These are phyloP conservation scores for Lutjanus argentimaculatus DNA, from an alignment of 2,797 vertebrate species.

Conservation along the genomic window DNA sequence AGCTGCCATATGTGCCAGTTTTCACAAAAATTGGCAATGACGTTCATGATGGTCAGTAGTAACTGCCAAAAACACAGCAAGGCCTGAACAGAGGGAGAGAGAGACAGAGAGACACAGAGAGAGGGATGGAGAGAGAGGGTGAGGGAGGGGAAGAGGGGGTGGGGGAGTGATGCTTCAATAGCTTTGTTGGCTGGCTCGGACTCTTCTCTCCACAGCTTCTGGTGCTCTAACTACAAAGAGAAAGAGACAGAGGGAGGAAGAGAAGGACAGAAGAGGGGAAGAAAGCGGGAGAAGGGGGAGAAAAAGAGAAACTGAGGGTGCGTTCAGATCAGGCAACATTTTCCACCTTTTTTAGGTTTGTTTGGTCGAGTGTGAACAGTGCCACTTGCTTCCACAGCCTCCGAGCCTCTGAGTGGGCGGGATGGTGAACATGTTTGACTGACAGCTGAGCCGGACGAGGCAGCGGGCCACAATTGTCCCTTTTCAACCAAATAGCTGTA, in stretches of 20 bases:
- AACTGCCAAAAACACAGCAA: constrained; percentile 99
- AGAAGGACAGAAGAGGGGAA: background rate
- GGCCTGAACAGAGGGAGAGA: constrained; percentile 82
- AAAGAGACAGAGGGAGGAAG: constrained; percentile 14
- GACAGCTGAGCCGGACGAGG: constrained; percentile 7
- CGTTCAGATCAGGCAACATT: constrained; percentile 5
- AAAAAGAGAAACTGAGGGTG: constrained; percentile 30
- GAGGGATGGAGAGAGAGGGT: constrained; percentile 10
- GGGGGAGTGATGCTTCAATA: constrained; percentile 87
- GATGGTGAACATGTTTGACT: background rate
- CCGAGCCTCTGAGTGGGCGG: background rate
- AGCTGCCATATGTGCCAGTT: constrained; percentile 99
- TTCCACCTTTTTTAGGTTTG: background rate
- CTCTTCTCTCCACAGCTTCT: constrained; percentile 72
- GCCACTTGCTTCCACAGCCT: background rate
- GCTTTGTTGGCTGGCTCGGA: constrained; percentile 82
- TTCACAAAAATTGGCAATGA: constrained; percentile 99
- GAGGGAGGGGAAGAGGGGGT: constrained; percentile 1
- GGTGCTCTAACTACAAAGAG: constrained; percentile 70
- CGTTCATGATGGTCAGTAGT: constrained; percentile 95
- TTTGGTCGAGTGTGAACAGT: constrained; percentile 19
- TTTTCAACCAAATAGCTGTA: background rate
- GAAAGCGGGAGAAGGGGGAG: background rate
- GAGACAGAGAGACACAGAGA: constrained; percentile 51
- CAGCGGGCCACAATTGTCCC: background rate